Base-by-base conservation (phyloP, 2,113 vertebrate species). In the Ceyx cyanopectus region DNA sequence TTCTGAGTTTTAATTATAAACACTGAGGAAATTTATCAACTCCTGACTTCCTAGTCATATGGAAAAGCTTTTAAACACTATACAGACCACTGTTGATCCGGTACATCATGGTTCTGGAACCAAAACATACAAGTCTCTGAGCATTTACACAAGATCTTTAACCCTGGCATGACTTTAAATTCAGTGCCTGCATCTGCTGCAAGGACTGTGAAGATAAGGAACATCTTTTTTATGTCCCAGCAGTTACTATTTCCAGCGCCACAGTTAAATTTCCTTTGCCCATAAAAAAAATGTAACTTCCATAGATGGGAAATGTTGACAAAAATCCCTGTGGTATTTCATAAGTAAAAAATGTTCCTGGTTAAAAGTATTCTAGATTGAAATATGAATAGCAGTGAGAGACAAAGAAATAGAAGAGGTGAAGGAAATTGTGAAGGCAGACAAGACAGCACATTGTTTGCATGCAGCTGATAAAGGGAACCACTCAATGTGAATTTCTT, bases 1-100 rank as follows among this genome's bases (percentile, higher is more conserved):
- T 90, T 90, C 72, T 91, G 76, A 34, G n/a, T 95, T 97, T 97
- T 97, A 96, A 97, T 97, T 96, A 93, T 53, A 95, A 93, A 97
- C 91, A 94, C 67, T 51, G 85, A 95, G 90, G 40, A 93, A 97
- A 96, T 92, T 93, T 83, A 93, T 95, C 92, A 94, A 81, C 84
- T 97, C 92, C 85, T 96, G 90, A 89, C 76, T 97, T 97, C 95
- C 95, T 96, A 90, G 74, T 92, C 97, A 97, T 96, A 93, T 95
- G 96, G 97, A 97, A 97, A 97, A 97, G 88, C 76, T 97, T 97
- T 97, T 69, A 94, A 94, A 82, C 30, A 67, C 73, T 84, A 81
- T 41, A 81, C 58, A 87, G 76, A 88, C 53, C 76, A 41, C 78
- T 94, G 79, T 77, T 0, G 3, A 93, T 91, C 82, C 81, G 81